These are phyloP conservation scores for Channa argus DNA, from an alignment of 2,113 vertebrate species.

Conservation along the genomic window DNA sequence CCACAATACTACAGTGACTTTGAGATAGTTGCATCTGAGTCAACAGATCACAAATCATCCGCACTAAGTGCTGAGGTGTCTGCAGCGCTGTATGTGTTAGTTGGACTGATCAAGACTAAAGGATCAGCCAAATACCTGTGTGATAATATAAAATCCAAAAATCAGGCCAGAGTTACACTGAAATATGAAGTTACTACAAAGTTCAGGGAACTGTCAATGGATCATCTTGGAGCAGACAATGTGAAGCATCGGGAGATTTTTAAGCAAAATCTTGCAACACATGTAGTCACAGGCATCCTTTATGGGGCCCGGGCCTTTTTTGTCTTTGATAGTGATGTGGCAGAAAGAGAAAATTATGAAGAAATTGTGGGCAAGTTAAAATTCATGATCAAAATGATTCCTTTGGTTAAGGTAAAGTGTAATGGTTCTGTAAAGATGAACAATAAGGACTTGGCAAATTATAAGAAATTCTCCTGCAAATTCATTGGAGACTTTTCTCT, in stretches of 20 bases:
- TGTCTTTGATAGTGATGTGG: constrained; percentile 69
- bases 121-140: constrained; percentile 72
- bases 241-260: constrained; percentile 45
- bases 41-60: constrained; percentile 58
- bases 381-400: constrained; percentile 42
- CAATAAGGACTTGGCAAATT: not conserved
- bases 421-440: constrained; percentile 28
- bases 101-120: constrained; percentile 53
- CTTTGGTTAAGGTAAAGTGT: constrained; percentile 2
- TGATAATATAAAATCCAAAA: constrained; percentile 55
- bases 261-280: constrained; percentile 53
- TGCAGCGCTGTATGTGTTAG: constrained; percentile 54
- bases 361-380: constrained; percentile 50
- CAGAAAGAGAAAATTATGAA: constrained; percentile 43
- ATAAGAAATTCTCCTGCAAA: constrained; percentile 63
- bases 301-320: constrained; percentile 74
- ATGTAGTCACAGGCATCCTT: constrained; percentile 70
- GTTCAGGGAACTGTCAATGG: constrained; percentile 68
- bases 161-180: constrained; percentile 64
- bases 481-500: constrained; percentile 73
- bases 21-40: constrained; percentile 65
- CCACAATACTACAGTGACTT: constrained; percentile 24
- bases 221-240: constrained; percentile 54
- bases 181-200: constrained; percentile 62
- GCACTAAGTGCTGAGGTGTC: constrained; percentile 58